A percentile compares a stretch with the other conserved stretches of the same genome.
Evolutionary conservation across 2,113 vertebrate genomes (phyloP).

Genomic region (Plecturocebus donacophilus): DNA sequence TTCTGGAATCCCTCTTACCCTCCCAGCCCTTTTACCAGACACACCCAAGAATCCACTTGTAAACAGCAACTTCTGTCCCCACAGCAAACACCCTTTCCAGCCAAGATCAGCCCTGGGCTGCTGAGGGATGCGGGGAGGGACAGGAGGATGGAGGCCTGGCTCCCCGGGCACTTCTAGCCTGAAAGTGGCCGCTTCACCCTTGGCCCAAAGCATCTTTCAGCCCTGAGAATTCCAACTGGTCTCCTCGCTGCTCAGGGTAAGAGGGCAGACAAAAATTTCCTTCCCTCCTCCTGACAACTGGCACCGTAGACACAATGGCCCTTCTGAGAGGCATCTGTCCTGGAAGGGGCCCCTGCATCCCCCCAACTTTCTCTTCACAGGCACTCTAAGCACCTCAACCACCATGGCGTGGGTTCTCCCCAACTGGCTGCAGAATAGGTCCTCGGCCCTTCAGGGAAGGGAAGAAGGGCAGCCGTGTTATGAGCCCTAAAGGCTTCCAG

Average conservation of each 20-base stretch:
- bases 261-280: conserved; percentile 10
- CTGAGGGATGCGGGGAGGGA: neutral
- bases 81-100: neutral
- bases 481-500: neutral
- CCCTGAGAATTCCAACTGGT: neutral
- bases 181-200: neutral
- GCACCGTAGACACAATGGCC: neutral
- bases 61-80: conserved; percentile 50
- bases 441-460: neutral
- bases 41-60: conserved; percentile 61
- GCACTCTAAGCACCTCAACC: neutral
- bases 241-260: neutral
- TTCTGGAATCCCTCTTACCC: conserved; percentile 58
- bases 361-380: neutral
- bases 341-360: neutral
- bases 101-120: neutral
- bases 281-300: conserved; percentile 32
- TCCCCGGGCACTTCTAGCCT: neutral
- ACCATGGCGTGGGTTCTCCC: neutral
- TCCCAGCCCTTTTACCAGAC: neutral
- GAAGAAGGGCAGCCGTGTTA: neutral
- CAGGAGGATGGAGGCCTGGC: neutral
- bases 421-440: neutral
- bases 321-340: conserved; percentile 31
- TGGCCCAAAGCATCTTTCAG: neutral